These are phyloP conservation scores for Parnassius mnemosyne DNA, from an alignment of 2,888 invertebrate genomes.

Conservation along the genomic window DNA sequence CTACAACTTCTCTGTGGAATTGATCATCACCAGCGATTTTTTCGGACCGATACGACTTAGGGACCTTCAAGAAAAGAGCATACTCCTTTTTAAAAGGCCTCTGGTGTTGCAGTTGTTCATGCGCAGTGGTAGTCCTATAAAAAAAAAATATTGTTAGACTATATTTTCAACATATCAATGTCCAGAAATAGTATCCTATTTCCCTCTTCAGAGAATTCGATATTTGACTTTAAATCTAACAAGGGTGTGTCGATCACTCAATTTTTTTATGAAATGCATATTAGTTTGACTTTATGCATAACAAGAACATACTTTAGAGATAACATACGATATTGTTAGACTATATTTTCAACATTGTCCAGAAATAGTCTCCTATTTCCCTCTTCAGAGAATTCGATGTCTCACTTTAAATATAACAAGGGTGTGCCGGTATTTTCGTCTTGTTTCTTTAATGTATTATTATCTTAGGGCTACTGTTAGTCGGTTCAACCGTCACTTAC, in stretches of 20 bases:
- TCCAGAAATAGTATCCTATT: slow-evolving; percentile 9
- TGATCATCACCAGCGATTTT: no score
- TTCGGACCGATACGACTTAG: no score
- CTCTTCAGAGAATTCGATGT: slow-evolving; percentile 12
- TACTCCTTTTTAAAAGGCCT: no score
- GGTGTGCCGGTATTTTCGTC: slow-evolving; percentile 10
- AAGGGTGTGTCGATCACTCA: background rate
- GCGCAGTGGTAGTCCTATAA: no score
- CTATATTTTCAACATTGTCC: slow-evolving; percentile 1
- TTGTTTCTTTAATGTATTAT: slow-evolving; percentile 18
- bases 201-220: slow-evolving; percentile 11
- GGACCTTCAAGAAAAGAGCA: no score
- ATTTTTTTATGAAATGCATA: no score
- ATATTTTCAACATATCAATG: background rate
- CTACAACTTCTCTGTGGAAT: no score
- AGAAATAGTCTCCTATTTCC: slow-evolving; percentile 9
- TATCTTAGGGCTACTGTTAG: slow-evolving; percentile 21
- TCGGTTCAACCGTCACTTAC: slow-evolving; percentile 39
- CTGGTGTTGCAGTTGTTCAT: no score
- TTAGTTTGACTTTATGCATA: no score
- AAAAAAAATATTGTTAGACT: no score
- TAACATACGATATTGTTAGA: background rate
- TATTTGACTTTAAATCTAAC: slow-evolving; percentile 13
- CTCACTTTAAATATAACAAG: slow-evolving; percentile 12
- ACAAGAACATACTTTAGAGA: no score